Conservation (phyloP, 2,797 vertebrate genomes). For the Platalea minor region DNA sequence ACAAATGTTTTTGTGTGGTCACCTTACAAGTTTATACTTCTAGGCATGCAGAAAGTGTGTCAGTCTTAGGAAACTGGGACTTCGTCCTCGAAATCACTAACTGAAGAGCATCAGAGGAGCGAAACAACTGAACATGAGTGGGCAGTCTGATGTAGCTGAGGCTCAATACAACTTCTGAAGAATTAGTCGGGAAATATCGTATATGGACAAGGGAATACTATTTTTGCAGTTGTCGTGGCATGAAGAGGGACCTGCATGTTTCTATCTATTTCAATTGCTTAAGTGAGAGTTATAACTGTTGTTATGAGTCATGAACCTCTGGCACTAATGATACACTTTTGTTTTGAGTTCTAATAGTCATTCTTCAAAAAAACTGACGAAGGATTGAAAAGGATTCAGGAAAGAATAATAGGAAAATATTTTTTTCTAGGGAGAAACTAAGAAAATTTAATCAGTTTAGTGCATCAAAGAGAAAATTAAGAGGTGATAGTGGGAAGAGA, state of each 20-base stretch:
- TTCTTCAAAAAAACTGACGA: neutral
- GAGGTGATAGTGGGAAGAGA: neutral
- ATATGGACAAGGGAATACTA: neutral
- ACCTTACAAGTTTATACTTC: neutral
- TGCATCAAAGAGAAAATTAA: constrained; percentile 1
- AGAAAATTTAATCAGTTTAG: neutral
- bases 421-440: neutral
- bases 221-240: neutral
- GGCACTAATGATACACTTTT: neutral
- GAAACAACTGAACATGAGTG: neutral
- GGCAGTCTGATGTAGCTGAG: neutral
- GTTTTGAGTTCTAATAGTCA: neutral
- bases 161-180: neutral
- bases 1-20: neutral
- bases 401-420: neutral
- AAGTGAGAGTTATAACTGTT: neutral
- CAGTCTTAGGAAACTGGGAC: neutral
- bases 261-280: neutral
- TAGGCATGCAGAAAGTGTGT: neutral
- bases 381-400: neutral
- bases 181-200: neutral
- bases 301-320: neutral
- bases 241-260: neutral
- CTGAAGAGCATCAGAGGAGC: neutral
- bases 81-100: neutral